A percentile compares a stretch with the other conserved stretches of the same genome.
phyloP scores from a whole-genome alignment of 2,113 vertebrate species.

The cattle (Bos taurus) region DNA sequence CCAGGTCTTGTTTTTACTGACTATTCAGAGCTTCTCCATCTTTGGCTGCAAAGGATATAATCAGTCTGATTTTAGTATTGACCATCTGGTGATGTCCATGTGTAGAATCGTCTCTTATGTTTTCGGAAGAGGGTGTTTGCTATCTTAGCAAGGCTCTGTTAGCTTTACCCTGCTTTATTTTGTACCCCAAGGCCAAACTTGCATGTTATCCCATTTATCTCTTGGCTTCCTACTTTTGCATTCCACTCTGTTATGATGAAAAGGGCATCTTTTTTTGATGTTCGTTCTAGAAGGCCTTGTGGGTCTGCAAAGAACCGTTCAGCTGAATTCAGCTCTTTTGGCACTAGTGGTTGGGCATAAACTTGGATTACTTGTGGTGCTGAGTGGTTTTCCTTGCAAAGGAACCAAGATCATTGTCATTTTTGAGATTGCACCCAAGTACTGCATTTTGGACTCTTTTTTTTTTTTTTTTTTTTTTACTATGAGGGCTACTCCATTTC shows the following conservation, averaged over 20 bases:
- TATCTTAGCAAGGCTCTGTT: not conserved
- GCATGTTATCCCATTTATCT: not conserved
- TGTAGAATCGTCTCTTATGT: not conserved
- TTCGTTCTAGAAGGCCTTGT: not conserved
- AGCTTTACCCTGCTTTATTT: not conserved
- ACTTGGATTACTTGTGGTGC: not conserved
- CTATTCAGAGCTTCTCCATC: not conserved
- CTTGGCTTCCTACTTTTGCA: not conserved
- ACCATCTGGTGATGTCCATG: not conserved
- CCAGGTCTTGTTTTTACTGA: not conserved
- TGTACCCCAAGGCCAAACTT: not conserved
- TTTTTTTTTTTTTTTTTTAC: not conserved
- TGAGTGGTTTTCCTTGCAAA: not conserved
- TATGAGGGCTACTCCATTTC: not conserved
- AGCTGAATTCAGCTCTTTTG: not conserved
- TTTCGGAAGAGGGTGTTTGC: not conserved
- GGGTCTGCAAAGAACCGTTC: not conserved
- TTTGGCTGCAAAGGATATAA: not conserved
- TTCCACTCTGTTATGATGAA: not conserved
- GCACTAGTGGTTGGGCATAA: not conserved
- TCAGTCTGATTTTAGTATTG: not conserved
- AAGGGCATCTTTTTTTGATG: not conserved
- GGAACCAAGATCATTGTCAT: not conserved
- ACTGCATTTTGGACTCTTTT: not conserved
- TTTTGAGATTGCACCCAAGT: not conserved